Base-by-base conservation (phyloP, 2,797 vertebrate genomes). In the Loris lydekkerianus region DNA sequence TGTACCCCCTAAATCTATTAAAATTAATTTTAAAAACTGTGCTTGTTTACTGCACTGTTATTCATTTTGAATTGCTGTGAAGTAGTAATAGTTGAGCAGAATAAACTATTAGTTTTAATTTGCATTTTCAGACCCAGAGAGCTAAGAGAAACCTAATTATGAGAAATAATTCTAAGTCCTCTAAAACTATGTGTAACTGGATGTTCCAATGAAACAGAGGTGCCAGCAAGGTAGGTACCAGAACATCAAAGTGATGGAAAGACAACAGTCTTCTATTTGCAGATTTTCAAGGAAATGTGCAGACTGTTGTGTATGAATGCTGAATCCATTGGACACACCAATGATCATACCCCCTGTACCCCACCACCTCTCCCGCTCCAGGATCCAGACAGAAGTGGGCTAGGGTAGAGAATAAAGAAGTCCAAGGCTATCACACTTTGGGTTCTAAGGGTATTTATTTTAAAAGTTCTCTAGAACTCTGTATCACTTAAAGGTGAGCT, bases 321-420 rank as follows among this genome's bases (percentile, higher is more conserved):
- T 13, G 23, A 86, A 63, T 43, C 70, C 23, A 31, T 61, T 9
- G 31, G 14, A 49, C 5, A 76, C 23, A 49, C 56, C 29, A 25
- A 40, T 2, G 17, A 13, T 11, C 3, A 8, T 2, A 7, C 8
- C 23, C 14, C 25, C 0, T n/a, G 1, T 3, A 5, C 3, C 14
- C 2, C 14, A 53, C 7, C 4, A 49, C n/a, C 23, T 40, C 49
- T 25, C 13, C 46, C 58, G 49, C 1, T 31, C 15, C 73, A 37
- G 27, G 65, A 17, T 40, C 15, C 67, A 46, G 23, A 46, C 10
- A 49, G 27, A 75, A 75, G 25, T 37, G 34, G 60, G 18, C 5
- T 20, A 58, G 1, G 25, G 29, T 0, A 20, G 29, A n/a, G 2
- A 37, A 7, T 25, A 10, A 65, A 49, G 60, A 60, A 15, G 80